Evolutionary conservation across 2,113 vertebrate genomes (phyloP).

Genomic region (Arothron firmamentum): DNA sequence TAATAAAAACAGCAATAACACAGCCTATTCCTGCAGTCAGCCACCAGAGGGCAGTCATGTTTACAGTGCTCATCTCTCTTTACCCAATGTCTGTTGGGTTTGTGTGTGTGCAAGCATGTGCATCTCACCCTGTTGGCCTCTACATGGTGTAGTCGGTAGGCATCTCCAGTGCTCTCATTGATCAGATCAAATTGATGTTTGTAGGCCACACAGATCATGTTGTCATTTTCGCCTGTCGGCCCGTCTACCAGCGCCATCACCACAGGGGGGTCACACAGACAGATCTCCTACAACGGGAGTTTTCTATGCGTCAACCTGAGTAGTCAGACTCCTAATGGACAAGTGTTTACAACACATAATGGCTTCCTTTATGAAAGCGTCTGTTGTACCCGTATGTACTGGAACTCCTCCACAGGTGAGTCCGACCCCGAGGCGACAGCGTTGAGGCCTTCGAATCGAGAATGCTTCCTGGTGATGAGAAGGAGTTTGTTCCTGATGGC

Average conservation of each 20-base stretch:
- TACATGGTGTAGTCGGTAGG: conserved; percentile 87
- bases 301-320: neutral
- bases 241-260: conserved; percentile 95
- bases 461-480: conserved; percentile 89
- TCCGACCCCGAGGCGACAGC: conserved; percentile 64
- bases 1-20: too few species aligned
- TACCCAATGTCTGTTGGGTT: neutral
- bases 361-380: neutral
- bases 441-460: conserved; percentile 57
- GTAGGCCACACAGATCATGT: conserved; percentile 97
- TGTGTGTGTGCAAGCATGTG: neutral
- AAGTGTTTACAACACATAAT: neutral
- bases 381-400: conserved; percentile 90
- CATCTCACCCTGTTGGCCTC: conserved; percentile 88
- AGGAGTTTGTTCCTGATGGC: conserved; percentile 97
- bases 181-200: conserved; percentile 96
- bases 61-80: too few species aligned
- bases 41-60: too few species aligned
- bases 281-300: conserved; percentile 83
- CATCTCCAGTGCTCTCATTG: conserved; percentile 95
- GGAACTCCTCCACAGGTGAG: conserved; percentile 94
- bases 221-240: conserved; percentile 91
- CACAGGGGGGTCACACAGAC: conserved; percentile 87
- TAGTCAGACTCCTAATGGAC: neutral
- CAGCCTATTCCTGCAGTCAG: too few species aligned